These are phyloP conservation scores for Rattus rattus DNA, from an alignment of 2,113 vertebrate genomes.

Conservation along the genomic window DNA sequence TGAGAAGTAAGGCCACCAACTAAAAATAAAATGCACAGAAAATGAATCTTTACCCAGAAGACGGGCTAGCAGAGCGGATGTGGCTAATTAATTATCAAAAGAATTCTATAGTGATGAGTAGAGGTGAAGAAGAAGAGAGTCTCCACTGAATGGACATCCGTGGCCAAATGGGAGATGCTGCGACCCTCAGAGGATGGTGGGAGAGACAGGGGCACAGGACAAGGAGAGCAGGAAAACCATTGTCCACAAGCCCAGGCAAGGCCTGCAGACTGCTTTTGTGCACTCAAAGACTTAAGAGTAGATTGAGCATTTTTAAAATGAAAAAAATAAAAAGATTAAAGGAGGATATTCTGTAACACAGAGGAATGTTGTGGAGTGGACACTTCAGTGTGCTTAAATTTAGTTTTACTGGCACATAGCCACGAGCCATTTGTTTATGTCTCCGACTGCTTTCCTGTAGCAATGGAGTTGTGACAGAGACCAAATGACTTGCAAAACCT, in stretches of 20 bases:
- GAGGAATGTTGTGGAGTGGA: neutral
- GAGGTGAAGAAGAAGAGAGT: neutral
- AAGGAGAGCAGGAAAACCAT: neutral
- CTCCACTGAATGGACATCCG: neutral
- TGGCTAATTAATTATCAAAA: neutral
- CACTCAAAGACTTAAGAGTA: neutral
- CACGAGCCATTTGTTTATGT: neutral
- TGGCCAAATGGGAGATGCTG: neutral
- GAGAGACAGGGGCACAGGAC: neutral
- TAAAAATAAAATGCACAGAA: slow-evolving; percentile 14
- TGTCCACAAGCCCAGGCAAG: neutral
- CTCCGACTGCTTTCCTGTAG: neutral
- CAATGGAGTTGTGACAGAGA: slow-evolving; percentile 7
- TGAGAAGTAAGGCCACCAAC: slow-evolving; percentile 9
- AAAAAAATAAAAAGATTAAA: neutral
- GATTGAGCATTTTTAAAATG: slow-evolving; percentile 24
- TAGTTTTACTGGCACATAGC: neutral
- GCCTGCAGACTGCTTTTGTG: neutral
- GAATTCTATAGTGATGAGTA: neutral
- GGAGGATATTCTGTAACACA: neutral
- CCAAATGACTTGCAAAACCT: neutral
- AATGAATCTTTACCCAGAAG: neutral
- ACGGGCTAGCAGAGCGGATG: neutral
- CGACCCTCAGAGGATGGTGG: neutral
- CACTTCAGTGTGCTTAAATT: slow-evolving; percentile 16